Evolutionary conservation across 2,113 vertebrate species (phyloP).

Genomic region (Hucho hucho): DNA sequence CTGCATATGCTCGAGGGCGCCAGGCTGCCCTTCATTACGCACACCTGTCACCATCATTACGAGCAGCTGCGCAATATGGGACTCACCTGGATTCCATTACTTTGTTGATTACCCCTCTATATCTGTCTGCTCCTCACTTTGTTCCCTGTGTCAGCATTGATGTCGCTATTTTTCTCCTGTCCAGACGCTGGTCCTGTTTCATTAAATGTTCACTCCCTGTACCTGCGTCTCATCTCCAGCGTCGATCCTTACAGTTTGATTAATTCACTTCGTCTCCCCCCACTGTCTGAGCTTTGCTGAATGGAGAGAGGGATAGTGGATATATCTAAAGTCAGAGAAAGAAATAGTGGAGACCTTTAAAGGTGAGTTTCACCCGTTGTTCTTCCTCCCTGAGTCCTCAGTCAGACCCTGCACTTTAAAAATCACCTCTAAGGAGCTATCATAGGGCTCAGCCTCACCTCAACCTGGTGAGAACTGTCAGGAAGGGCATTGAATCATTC

Average conservation of each 20-base stretch:
- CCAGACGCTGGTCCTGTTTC: too few species aligned
- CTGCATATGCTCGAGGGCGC: neutral
- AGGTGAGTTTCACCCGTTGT: slow-evolving; percentile 36
- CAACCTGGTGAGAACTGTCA: slow-evolving; percentile 34
- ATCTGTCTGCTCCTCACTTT: too few species aligned
- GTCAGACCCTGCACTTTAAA: neutral
- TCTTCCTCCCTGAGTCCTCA: slow-evolving; percentile 7
- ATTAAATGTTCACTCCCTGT: too few species aligned
- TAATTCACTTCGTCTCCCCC: slow-evolving; percentile 23
- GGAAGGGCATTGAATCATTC: slow-evolving; percentile 34
- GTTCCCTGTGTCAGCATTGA: too few species aligned
- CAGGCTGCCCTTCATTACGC: too few species aligned
- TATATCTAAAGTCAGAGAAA: slow-evolving; percentile 37
- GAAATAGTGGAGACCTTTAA: slow-evolving; percentile 21
- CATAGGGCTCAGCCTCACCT: slow-evolving; percentile 29
- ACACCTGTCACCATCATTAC: too few species aligned
- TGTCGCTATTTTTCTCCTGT: too few species aligned
- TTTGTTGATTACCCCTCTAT: too few species aligned
- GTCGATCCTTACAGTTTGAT: slow-evolving; percentile 15
- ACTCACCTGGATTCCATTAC: too few species aligned
- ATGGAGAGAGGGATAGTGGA: slow-evolving; percentile 30
- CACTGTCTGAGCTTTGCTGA: slow-evolving; percentile 33
- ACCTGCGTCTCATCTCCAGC: too few species aligned
- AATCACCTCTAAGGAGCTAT: slow-evolving; percentile 23
- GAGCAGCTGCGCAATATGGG: too few species aligned